phyloP scores from a whole-genome alignment of 2,888 invertebrate genomes.

The Anoplius nigerrimus region DNA sequence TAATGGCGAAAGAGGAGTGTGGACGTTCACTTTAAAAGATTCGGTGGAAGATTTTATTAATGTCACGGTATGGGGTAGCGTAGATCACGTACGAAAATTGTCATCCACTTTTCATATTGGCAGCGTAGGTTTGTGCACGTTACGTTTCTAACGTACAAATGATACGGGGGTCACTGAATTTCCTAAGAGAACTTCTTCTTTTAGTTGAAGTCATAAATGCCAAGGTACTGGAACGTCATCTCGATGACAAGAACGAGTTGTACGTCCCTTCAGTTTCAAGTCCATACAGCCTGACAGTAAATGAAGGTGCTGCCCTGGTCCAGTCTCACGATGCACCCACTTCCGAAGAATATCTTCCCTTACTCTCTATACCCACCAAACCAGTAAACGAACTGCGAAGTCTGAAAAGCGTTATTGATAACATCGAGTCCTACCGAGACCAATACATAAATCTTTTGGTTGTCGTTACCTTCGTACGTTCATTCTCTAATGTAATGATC shows the following conservation, averaged over 20 bases:
- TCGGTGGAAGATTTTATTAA: conserved; percentile 84
- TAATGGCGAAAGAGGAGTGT: conserved; percentile 79
- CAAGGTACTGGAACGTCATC: conserved; percentile 77
- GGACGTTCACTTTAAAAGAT: conserved; percentile 86
- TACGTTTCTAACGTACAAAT: neutral
- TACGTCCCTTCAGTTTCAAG: conserved; percentile 83
- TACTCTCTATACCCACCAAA: conserved; percentile 82
- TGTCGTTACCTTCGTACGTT: conserved; percentile 78
- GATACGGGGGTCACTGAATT: too few relatives aligned
- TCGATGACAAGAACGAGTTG: conserved; percentile 78
- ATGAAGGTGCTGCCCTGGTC: conserved; percentile 81
- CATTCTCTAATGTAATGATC: too few relatives aligned
- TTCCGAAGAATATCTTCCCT: conserved; percentile 75
- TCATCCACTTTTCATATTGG: conserved; percentile 82
- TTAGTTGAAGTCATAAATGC: conserved; percentile 84
- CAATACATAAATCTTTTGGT: conserved; percentile 82
- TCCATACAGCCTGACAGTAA: conserved; percentile 80
- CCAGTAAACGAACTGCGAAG: conserved; percentile 76
- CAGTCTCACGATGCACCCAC: conserved; percentile 78
- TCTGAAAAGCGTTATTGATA: conserved; percentile 77
- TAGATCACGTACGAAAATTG: conserved; percentile 79
- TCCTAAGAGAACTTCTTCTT: too few relatives aligned
- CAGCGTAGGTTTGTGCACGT: conserved; percentile 82
- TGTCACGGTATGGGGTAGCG: conserved; percentile 85
- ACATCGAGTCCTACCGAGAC: conserved; percentile 73